Evolutionary conservation across 2,888 invertebrate species (phyloP).

Genomic region (Graphium colonna): DNA sequence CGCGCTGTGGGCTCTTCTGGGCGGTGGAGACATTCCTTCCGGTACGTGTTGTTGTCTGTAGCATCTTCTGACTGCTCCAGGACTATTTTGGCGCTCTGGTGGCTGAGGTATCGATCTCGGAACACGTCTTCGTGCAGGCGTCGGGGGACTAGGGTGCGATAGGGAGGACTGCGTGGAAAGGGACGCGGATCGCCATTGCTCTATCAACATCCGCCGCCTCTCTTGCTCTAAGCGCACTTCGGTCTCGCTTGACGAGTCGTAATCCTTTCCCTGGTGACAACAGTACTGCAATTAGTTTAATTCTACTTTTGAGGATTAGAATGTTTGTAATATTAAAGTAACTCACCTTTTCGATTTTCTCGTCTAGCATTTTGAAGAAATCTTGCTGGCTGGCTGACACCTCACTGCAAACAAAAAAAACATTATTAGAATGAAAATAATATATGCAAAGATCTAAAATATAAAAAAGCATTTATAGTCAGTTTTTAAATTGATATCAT

Average conservation of each 20-base stretch:
- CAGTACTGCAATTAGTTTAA: not conserved
- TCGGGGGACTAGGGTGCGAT: constrained; percentile 60
- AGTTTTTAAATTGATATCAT: too few relatives aligned
- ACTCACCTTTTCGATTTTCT: constrained; percentile 92
- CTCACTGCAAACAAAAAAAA: constrained; percentile 83
- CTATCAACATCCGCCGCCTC: constrained; percentile 83
- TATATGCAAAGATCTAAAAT: too few relatives aligned
- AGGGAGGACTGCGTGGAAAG: constrained; percentile 66
- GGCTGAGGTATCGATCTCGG: constrained; percentile 54
- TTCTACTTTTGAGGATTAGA: too few relatives aligned
- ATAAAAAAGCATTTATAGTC: too few relatives aligned
- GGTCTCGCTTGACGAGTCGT: constrained; percentile 88
- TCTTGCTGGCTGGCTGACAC: constrained; percentile 94
- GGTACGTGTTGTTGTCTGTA: constrained; percentile 59
- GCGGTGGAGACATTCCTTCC: constrained; percentile 66
- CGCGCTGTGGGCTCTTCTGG: constrained; percentile 60
- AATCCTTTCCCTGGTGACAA: constrained; percentile 85
- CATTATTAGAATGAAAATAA: not conserved
- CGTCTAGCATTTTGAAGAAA: constrained; percentile 95
- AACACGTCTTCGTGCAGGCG: constrained; percentile 58
- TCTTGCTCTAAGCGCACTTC: constrained; percentile 85
- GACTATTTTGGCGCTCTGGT: constrained; percentile 64
- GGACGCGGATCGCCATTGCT: constrained; percentile 89
- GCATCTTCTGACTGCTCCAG: constrained; percentile 53
- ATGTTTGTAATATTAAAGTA: not conserved